phyloP scores from a whole-genome alignment of 1,140 invertebrate species.

The Nylanderia fulva region DNA sequence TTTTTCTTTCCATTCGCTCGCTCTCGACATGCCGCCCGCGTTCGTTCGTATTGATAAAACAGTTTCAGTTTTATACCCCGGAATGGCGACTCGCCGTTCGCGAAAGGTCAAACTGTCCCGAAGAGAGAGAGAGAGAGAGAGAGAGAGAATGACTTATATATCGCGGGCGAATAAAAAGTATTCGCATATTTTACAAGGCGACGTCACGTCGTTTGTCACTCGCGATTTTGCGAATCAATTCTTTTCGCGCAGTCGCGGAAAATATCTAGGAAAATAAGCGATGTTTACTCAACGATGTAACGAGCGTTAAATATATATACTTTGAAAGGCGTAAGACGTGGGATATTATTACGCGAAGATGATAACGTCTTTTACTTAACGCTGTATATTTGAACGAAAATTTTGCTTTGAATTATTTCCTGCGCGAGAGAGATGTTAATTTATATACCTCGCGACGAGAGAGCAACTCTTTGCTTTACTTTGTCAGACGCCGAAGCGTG shows the following conservation, averaged over 20 bases:
- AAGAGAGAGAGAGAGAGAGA: too few species aligned
- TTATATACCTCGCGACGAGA: slow-evolving; percentile 4
- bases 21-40: background rate
- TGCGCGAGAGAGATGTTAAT: slow-evolving; percentile 7
- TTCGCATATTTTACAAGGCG: background rate
- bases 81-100: background rate
- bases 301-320: background rate
- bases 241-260: slow-evolving; percentile 1
- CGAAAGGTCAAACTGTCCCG: slow-evolving; percentile 46
- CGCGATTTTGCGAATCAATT: slow-evolving; percentile 28
- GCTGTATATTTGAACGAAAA: background rate
- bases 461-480: background rate
- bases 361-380: background rate
- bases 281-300: slow-evolving; percentile 4
- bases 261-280: background rate
- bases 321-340: background rate
- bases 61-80: slow-evolving; percentile 31
- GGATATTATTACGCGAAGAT: background rate
- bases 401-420: background rate
- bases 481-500: slow-evolving; percentile 33
- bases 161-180: slow-evolving; percentile 15
- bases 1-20: background rate
- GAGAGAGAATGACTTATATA: too few species aligned
- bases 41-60: slow-evolving; percentile 55
- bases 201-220: slow-evolving; percentile 17